Conservation (phyloP, 2,113 vertebrate genomes). For the Mola mola region DNA sequence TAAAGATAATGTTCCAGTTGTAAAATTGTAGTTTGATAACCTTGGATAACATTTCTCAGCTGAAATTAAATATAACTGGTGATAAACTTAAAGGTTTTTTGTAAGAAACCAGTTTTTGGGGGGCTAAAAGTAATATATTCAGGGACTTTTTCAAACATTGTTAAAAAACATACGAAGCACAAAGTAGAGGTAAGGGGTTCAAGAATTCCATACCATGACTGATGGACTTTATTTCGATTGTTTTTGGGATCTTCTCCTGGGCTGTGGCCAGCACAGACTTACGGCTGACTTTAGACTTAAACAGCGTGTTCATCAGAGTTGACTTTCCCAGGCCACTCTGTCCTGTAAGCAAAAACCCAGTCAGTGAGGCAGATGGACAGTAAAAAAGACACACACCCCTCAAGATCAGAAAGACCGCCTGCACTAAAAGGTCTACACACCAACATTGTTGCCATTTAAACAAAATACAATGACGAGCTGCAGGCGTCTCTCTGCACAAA, state of each 20-base stretch:
- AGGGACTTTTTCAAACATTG: background rate
- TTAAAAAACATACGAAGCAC: background rate
- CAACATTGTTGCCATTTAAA: background rate
- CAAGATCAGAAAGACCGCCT: background rate
- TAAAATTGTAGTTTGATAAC: too few relatives aligned
- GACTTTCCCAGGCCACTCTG: conserved; percentile 98
- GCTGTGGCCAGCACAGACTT: conserved; percentile 89
- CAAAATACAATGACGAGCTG: conserved; percentile 11
- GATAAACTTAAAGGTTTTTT: too few relatives aligned
- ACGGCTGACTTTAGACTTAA: conserved; percentile 98
- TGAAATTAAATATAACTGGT: too few relatives aligned
- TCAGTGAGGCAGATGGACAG: conserved; percentile 10
- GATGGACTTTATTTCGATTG: conserved; percentile 97
- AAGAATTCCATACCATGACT: conserved; percentile 86
- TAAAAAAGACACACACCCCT: conserved; percentile 9
- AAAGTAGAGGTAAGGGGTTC: background rate
- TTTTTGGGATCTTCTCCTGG: conserved; percentile 97
- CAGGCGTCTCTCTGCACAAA: conserved; percentile 40
- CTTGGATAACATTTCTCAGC: too few relatives aligned
- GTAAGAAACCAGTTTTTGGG: too few relatives aligned
- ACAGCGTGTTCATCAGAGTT: conserved; percentile 98
- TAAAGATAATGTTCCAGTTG: too few relatives aligned
- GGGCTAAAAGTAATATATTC: background rate
- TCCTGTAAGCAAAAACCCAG: conserved; percentile 77
- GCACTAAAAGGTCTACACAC: background rate